Conservation (phyloP, 2,888 invertebrate genomes). For the Pseudococcus longispinus region DNA sequence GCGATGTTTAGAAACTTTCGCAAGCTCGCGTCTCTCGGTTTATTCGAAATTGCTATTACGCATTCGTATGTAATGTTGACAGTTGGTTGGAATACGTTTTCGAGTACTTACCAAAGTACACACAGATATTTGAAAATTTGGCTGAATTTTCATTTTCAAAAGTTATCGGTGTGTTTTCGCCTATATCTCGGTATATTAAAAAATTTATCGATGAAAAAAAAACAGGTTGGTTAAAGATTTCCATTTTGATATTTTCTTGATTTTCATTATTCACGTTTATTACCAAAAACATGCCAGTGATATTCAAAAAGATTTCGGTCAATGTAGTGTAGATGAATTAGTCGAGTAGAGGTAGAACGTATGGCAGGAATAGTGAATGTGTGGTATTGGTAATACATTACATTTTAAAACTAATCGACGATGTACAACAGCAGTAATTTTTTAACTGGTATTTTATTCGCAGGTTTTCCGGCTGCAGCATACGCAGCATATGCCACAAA, state of each 20-base stretch:
- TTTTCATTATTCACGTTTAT: not conserved
- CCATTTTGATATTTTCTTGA: not conserved
- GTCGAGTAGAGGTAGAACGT: not conserved
- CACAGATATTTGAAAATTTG: not conserved
- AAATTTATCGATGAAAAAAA: not conserved
- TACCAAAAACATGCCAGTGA: not conserved
- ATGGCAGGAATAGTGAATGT: not conserved
- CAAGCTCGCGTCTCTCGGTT: not conserved
- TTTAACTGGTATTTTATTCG: constrained; percentile 60
- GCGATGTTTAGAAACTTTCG: not conserved
- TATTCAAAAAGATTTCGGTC: not conserved
- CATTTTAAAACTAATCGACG: not conserved
- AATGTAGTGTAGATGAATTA: not conserved
- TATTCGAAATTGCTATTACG: constrained; percentile 3
- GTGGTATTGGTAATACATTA: not conserved
- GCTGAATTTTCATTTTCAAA: not conserved
- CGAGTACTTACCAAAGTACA: not conserved
- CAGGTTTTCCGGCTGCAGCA: constrained; percentile 94
- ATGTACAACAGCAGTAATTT: not conserved
- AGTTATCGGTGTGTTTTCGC: not conserved
- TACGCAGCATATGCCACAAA: constrained; percentile 96
- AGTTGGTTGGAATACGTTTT: not conserved
- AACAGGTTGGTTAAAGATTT: not conserved
- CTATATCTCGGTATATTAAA: not conserved
- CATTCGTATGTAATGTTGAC: not conserved